Conservation (phyloP, 2,113 vertebrate species). For the Spheniscus mendiculus region DNA sequence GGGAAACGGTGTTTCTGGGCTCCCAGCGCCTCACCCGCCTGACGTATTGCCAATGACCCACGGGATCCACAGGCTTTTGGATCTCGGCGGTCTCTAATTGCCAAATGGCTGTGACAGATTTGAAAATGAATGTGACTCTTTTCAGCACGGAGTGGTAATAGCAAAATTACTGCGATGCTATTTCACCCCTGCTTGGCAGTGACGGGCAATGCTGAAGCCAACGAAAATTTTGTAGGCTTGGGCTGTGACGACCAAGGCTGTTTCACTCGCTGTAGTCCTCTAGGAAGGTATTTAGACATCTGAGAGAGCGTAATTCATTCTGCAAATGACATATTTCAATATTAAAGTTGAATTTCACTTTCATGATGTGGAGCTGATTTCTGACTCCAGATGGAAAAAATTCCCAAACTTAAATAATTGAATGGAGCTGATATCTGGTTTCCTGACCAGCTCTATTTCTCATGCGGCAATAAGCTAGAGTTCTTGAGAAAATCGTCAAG, state of each 20-base stretch:
- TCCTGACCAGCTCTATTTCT: constrained; percentile 35
- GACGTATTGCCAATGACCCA: fast-evolving
- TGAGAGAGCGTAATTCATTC: neutral
- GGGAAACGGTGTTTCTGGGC: neutral
- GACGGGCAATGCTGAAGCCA: neutral
- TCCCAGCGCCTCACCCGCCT: neutral
- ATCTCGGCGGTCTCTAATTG: neutral
- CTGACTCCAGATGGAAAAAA: constrained; percentile 57
- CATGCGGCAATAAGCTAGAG: neutral
- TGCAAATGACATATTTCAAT: constrained; percentile 37
- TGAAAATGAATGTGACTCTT: neutral
- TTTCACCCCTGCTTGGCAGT: constrained; percentile 30
- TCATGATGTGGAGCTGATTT: constrained; percentile 13
- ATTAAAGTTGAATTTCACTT: constrained; percentile 42
- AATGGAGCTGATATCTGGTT: constrained; percentile 37
- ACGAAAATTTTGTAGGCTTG: neutral
- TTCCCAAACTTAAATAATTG: neutral
- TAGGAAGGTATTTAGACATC: constrained; percentile 24
- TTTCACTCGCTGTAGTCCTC: neutral
- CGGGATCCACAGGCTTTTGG: neutral
- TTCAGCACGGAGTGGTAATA: neutral
- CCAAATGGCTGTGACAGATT: neutral
- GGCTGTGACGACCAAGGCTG: neutral
- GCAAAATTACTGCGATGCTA: neutral
- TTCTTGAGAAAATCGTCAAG: constrained; percentile 10